Base-by-base conservation (phyloP, 2,797 vertebrate genomes). In the Rhinogobio ventralis region DNA sequence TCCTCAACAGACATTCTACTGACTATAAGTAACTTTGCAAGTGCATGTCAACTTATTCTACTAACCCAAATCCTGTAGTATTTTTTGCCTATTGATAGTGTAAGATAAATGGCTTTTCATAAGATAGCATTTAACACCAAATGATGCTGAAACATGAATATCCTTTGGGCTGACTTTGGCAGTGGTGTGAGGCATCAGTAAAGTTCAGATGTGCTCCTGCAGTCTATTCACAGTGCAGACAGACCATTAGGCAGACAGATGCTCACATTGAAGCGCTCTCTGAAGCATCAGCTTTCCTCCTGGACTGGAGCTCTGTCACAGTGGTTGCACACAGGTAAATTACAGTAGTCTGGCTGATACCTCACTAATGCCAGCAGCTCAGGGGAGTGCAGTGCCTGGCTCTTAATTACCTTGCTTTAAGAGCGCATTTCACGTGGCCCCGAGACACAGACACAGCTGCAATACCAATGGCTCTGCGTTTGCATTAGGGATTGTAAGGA, bases 401-500 rank as follows among this genome's bases (percentile, higher is more conserved):
- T 76, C 78, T 87, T 89, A 86, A 89, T 88, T 88, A 89, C 81
- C 68, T 64, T 25, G 11, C 83, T 88, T 85, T 85, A 85, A 87
- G 55, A 45, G 33, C 9, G 66, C 62, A 67, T 87, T 86, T 81
- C 81, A 81, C 72, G 71, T 69, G 66, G 28, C 49, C 60, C 76
- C 67, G 49, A 69, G 67, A 69, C 76, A 53, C 78, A 79, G 23
- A 2, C 67, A 19, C 57, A 45, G 49, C 55, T 57, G 23, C 72
- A 67, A 45, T 28, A 42, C 17, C 82, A 45, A 7, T n/a, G 33
- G 64, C 73, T 23, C 33, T 28, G n/a, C 2, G 1, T 45, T 55
- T 53, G n/a, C 33, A 45, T 67, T 42, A 66, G 55, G 20, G 4
- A 42, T 6, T 1, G 25, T 30, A 20, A 33, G 33, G 30, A 49